phyloP scores from a whole-genome alignment of 2,888 invertebrate species.

The Barypeithes pellucidus region DNA sequence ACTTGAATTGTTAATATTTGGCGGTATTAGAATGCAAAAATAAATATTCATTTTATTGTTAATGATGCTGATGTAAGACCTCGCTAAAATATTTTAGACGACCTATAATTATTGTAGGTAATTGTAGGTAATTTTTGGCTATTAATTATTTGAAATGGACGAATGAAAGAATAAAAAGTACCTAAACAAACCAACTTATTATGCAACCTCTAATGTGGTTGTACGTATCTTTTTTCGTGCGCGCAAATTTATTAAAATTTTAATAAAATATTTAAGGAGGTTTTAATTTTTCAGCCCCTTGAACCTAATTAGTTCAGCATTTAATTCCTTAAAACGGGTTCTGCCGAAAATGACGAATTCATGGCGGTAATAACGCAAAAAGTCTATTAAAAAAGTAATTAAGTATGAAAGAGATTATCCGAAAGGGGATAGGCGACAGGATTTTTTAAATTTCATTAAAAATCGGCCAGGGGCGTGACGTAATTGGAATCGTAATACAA shows the following conservation, averaged over 20 bases:
- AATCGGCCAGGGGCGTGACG: constrained; percentile 54
- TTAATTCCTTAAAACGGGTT: constrained; percentile 42
- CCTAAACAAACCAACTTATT: no score
- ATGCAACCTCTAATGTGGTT: no score
- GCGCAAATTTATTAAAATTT: constrained; percentile 19
- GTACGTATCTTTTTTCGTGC: neutral
- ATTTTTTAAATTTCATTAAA: constrained; percentile 64
- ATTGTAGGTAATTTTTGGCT: no score
- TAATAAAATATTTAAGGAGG: constrained; percentile 32
- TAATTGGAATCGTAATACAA: neutral
- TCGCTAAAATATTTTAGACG: no score
- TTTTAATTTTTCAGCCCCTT: constrained; percentile 34
- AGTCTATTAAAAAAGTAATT: constrained; percentile 64
- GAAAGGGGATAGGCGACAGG: constrained; percentile 59
- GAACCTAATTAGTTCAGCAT: constrained; percentile 38
- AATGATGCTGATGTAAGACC: no score
- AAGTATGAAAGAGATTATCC: constrained; percentile 60
- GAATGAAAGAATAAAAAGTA: no score
- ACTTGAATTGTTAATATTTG: constrained; percentile 48
- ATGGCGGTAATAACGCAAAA: constrained; percentile 54
- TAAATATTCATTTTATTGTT: constrained; percentile 42
- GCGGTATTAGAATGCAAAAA: constrained; percentile 42
- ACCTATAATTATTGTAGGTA: no score
- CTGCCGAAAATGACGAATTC: constrained; percentile 44
- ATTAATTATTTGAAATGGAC: no score